Evolutionary conservation across 2,797 vertebrate genomes (phyloP).

Genomic region (Novumbra hubbsi): DNA sequence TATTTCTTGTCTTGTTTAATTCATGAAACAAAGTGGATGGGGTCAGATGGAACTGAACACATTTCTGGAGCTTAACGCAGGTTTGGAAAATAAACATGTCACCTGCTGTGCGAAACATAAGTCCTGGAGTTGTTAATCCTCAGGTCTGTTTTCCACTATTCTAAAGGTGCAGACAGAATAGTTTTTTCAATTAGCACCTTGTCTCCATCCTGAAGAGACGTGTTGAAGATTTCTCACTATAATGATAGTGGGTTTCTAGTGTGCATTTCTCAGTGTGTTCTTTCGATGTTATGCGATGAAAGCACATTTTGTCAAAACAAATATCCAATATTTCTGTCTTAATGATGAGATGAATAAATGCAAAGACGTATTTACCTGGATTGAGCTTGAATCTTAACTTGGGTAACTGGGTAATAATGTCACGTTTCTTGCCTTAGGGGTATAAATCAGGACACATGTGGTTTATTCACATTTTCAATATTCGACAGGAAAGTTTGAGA

Average conservation of each 20-base stretch:
- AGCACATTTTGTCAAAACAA: not conserved
- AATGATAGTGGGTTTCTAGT: not conserved
- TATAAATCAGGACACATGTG: constrained; percentile 35
- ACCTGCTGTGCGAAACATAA: constrained; percentile 54
- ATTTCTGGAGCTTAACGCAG: not conserved
- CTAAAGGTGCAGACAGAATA: not conserved
- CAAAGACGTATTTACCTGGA: not conserved
- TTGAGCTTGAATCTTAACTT: not conserved
- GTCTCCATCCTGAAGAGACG: not conserved
- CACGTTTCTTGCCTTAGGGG: not conserved
- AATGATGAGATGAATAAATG: constrained; percentile 14
- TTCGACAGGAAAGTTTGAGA: constrained; percentile 47
- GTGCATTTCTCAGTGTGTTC: not conserved
- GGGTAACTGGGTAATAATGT: not conserved
- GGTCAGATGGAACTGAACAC: not conserved
- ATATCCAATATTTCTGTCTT: constrained; percentile 16
- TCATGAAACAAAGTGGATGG: not conserved
- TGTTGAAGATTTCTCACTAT: not conserved
- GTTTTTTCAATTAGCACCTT: not conserved
- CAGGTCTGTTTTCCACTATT: not conserved
- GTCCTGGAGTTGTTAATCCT: not conserved
- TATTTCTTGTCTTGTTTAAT: not conserved
- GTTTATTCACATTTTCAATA: constrained; percentile 67
- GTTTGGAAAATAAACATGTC: not conserved
- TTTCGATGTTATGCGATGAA: not conserved